These are phyloP conservation scores for Dipodomys merriami DNA, from an alignment of 2,113 vertebrate genomes.

Conservation along the genomic window DNA sequence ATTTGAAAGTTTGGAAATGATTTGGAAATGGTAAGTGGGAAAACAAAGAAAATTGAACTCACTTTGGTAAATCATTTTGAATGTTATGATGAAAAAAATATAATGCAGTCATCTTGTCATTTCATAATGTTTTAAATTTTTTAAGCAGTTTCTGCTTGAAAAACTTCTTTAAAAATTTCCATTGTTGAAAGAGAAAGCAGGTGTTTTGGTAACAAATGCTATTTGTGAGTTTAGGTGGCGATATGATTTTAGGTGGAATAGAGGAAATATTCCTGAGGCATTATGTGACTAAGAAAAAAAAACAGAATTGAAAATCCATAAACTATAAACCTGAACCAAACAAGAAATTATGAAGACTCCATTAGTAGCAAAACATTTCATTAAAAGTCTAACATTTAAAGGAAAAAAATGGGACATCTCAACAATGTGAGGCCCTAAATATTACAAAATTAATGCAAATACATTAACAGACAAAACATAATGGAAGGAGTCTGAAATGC, in stretches of 20 bases:
- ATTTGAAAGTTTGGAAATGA: conserved; percentile 24
- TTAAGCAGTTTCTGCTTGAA: background rate
- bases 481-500: background rate
- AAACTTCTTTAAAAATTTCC: background rate
- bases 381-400: background rate
- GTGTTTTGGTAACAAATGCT: background rate
- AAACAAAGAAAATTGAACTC: conserved; percentile 28
- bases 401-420: background rate
- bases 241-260: background rate
- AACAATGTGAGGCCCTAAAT: background rate
- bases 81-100: conserved; percentile 10
- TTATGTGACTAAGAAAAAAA: background rate
- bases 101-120: background rate
- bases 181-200: background rate
- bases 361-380: background rate
- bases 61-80: conserved; percentile 25
- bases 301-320: background rate
- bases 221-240: background rate
- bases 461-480: background rate
- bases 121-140: background rate
- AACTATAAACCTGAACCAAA: background rate
- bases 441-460: background rate
- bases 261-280: background rate
- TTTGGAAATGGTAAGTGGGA: conserved; percentile 40
- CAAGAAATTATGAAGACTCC: background rate